A percentile compares a stretch with the other conserved stretches of the same genome.
phyloP scores from a whole-genome alignment of 2,888 invertebrate genomes.

The Coecobrya sp. region DNA sequence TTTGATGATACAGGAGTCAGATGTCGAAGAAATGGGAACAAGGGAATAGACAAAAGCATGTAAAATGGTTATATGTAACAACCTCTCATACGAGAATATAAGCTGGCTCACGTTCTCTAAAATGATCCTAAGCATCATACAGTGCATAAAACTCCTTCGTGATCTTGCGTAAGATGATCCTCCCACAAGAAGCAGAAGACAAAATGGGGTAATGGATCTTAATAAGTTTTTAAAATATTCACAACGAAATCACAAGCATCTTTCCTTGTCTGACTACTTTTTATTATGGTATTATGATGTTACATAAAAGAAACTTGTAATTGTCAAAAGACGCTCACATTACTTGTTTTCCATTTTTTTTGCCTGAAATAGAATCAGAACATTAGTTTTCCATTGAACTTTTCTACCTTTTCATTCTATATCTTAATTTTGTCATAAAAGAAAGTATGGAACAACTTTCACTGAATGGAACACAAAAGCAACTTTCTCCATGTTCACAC shows the following conservation, averaged over 20 bases:
- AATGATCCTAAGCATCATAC: background rate
- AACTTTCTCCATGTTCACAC: conserved; percentile 8
- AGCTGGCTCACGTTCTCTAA: conserved; percentile 1
- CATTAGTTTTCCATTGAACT: conserved; percentile 40
- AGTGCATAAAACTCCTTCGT: background rate
- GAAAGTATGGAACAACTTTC: conserved; percentile 39
- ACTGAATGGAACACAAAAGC: conserved; percentile 25
- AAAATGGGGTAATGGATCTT: conserved; percentile 23
- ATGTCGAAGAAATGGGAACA: conserved; percentile 54
- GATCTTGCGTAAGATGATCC: background rate
- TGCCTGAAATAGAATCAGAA: background rate
- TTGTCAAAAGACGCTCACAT: conserved; percentile 2
- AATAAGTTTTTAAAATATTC: conserved; percentile 48
- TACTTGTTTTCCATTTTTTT: background rate
- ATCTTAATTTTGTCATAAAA: conserved; percentile 44
- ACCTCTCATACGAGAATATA: background rate
- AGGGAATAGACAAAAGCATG: background rate
- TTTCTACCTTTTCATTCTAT: conserved; percentile 9
- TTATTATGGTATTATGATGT: background rate
- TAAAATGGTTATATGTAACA: background rate
- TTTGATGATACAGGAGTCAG: conserved; percentile 67
- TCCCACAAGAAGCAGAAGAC: background rate
- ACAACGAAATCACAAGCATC: conserved; percentile 24
- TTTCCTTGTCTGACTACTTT: background rate
- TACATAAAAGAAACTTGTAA: conserved; percentile 23